Evolutionary conservation across 2,797 vertebrate species (phyloP), one percentile per base, ranked within the genome.

Genomic region (Sternotherus odoratus): DNA sequence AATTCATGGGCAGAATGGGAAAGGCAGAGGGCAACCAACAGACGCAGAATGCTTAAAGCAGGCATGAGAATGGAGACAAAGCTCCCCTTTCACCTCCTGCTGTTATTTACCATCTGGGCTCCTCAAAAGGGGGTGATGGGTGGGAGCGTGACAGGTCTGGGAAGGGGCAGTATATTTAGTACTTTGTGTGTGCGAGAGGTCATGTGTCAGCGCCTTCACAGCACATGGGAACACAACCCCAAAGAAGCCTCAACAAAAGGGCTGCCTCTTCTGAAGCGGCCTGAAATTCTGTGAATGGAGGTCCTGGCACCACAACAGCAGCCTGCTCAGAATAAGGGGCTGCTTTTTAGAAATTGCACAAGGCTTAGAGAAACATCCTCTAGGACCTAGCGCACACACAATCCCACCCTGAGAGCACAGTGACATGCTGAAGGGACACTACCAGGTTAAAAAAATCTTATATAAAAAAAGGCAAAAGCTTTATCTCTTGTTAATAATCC

Each of bases 81-180:
- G 95, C 95, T 92, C 94, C 95, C 93, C 95, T 96, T 97, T 97
- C 96, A 96, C 96, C 97, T 97, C 97, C 96, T 88, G 95, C 97
- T 97, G 97, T 97, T 97, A 96, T 97, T 98, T 97, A 97, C 97
- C 97, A 97, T 97, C 98, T 98, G 97, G 98, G 96, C 94, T 97
- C 93, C 96, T 96, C 97, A 97, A 97, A 97, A 97, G 96, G 88
- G 93, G 93, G 96, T 94, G 95, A 96, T 96, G 97, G 96, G 97
- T 56, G 96, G 94, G 94, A 96, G 93, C 94, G 92, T 97, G 97
- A 95, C 95, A 94, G 92, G 75, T 95, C 92, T 96, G 95, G 96
- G 97, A 96, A 95, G 96, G 95, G 96, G 94, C 94, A 96, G 92
- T 95, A 96, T 95, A 97, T 96, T 95, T 84, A 94, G 95, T 94